These are phyloP conservation scores for Epirrhoe alternata DNA, from an alignment of 2,888 invertebrate species.

Conservation along the genomic window DNA sequence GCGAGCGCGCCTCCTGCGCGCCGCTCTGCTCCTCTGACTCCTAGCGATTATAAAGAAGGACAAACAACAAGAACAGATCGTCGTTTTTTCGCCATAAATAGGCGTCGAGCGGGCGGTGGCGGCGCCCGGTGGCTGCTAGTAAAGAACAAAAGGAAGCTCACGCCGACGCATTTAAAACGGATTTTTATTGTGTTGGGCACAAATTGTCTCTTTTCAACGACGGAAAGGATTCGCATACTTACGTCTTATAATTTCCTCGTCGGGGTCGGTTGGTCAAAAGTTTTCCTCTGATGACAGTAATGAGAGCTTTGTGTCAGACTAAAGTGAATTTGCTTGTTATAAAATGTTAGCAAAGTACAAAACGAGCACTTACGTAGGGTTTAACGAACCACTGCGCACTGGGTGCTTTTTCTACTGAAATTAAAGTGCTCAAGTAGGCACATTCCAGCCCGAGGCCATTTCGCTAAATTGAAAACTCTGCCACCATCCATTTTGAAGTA, in stretches of 20 bases:
- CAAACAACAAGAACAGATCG: slow-evolving; percentile 29
- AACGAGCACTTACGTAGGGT: slow-evolving; percentile 1
- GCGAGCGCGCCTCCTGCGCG: slow-evolving; percentile 20
- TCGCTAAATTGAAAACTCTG: neutral
- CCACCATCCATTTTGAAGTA: slow-evolving; percentile 6
- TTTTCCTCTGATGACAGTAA: slow-evolving; percentile 6
- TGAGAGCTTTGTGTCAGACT: slow-evolving; percentile 6
- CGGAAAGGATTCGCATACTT: neutral
- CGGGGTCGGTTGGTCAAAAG: slow-evolving; percentile 11
- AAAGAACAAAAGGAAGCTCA: slow-evolving; percentile 26
- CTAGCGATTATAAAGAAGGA: slow-evolving; percentile 23
- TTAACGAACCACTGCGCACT: neutral
- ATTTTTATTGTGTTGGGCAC: slow-evolving; percentile 22
- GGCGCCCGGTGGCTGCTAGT: slow-evolving; percentile 3
- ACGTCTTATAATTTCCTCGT: slow-evolving; percentile 1
- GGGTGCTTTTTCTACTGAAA: neutral
- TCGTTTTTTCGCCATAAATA: slow-evolving; percentile 31
- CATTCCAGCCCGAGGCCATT: neutral
- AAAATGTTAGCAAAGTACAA: slow-evolving; percentile 4
- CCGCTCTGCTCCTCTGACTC: slow-evolving; percentile 15
- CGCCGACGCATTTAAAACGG: slow-evolving; percentile 14
- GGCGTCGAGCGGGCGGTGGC: slow-evolving; percentile 4
- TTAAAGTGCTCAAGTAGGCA: neutral
- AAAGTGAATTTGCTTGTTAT: slow-evolving; percentile 21
- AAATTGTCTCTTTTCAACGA: slow-evolving; percentile 13